Conservation (phyloP, 53 echinoderm and acorn worm genomes). For the Actinopyga echinites region DNA sequence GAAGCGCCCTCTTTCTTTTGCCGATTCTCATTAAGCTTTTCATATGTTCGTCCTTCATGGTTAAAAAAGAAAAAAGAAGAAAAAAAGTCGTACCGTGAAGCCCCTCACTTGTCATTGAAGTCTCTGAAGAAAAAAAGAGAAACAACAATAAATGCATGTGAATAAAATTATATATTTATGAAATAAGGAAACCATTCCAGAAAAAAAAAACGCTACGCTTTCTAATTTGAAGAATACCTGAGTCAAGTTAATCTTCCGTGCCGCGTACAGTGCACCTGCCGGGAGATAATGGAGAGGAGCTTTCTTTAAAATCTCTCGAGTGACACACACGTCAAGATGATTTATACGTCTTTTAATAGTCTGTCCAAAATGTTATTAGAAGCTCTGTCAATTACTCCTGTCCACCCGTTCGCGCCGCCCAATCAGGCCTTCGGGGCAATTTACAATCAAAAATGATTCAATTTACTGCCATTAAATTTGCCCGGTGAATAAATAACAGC, state of each 20-base stretch:
- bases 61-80: no score
- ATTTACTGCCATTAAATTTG: constrained; percentile 32
- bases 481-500: constrained; percentile 29
- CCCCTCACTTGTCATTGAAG: no score
- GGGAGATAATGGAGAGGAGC: not conserved
- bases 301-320: not conserved
- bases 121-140: no score
- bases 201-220: no score
- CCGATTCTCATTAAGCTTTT: no score
- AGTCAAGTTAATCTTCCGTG: not conserved
- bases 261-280: constrained; percentile 1
- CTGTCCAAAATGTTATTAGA: constrained; percentile 7
- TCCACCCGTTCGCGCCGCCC: constrained; percentile 23
- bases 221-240: no score
- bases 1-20: no score
- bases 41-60: no score
- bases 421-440: constrained; percentile 32
- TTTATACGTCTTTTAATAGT: constrained; percentile 1
- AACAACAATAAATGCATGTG: no score
- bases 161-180: no score
- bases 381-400: constrained; percentile 22
- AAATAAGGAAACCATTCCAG: no score
- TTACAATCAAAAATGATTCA: constrained; percentile 37
- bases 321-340: not conserved
- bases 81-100: no score